Percentiles rank a stretch among this genome's conserved stretches.
Conservation (phyloP, 2,113 vertebrate genomes). For the Alosa alosa region DNA sequence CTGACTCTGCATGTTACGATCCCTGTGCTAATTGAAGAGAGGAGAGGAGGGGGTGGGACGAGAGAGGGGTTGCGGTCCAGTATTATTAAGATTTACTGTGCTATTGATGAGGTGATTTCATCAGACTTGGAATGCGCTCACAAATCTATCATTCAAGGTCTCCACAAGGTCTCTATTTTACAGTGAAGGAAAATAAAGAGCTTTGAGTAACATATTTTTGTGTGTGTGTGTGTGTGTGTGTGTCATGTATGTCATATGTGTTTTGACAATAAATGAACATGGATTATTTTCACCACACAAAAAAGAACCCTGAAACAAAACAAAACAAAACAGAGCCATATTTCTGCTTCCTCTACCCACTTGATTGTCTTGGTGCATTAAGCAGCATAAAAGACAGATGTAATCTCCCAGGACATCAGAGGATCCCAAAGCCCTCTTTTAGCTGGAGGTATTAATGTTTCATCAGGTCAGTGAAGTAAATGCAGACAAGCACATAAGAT, state of each 20-base stretch:
- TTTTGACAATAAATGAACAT: not conserved
- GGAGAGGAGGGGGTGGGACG: not conserved
- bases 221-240: too few relatives aligned
- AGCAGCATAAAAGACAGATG: not conserved
- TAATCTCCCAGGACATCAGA: constrained; percentile 55
- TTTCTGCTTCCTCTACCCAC: not conserved
- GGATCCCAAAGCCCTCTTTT: constrained; percentile 54
- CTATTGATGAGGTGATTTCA: constrained; percentile 6
- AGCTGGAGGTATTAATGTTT: constrained; percentile 57
- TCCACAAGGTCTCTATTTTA: not conserved
- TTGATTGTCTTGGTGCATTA: not conserved
- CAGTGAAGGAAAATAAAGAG: not conserved
- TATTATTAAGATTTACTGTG: not conserved
- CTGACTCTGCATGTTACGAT: not conserved
- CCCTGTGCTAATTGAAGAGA: not conserved
- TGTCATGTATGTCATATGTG: too few relatives aligned
- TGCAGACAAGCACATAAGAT: not conserved
- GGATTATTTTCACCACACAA: not conserved
- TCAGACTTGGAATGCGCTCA: not conserved
- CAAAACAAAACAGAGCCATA: not conserved
- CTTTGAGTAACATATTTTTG: not conserved
- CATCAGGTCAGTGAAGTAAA: constrained; percentile 44
- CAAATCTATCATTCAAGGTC: constrained; percentile 12
- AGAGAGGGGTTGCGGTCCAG: not conserved
- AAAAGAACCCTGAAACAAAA: not conserved